A percentile compares a stretch with the other conserved stretches of the same genome.
phyloP scores from a whole-genome alignment of 2,113 vertebrate genomes.

The Tachysurus fulvidraco region DNA sequence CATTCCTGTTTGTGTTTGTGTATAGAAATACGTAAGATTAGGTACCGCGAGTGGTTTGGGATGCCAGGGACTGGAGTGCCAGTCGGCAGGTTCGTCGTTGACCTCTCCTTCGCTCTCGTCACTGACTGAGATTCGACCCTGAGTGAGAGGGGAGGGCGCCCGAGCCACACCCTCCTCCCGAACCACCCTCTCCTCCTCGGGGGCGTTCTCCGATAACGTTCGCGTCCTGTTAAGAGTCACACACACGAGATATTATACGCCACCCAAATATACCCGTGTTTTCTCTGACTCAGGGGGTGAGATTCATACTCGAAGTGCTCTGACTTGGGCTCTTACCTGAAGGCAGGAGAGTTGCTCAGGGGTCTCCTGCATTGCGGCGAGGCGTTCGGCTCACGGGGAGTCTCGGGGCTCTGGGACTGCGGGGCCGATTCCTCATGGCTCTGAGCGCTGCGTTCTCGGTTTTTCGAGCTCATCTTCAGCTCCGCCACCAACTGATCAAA shows the following conservation, averaged over 20 bases:
- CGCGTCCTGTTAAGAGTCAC: slow-evolving; percentile 59
- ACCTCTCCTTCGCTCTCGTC: slow-evolving; percentile 87
- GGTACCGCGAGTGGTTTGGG: slow-evolving; percentile 84
- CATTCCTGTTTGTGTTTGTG: neutral
- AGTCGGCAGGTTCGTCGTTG: slow-evolving; percentile 69
- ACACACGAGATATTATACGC: neutral
- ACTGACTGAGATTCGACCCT: slow-evolving; percentile 76
- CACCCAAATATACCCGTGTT: too few species aligned
- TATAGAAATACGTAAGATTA: neutral
- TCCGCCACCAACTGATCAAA: slow-evolving; percentile 91
- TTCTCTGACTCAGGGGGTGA: neutral
- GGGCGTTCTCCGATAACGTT: slow-evolving; percentile 73
- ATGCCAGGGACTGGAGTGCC: slow-evolving; percentile 75
- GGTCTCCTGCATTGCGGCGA: slow-evolving; percentile 75
- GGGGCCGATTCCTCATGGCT: slow-evolving; percentile 66
- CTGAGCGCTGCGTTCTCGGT: slow-evolving; percentile 78
- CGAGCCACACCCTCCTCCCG: slow-evolving; percentile 68
- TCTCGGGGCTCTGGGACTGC: slow-evolving; percentile 66
- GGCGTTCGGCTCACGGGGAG: slow-evolving; percentile 56
- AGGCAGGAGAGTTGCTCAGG: slow-evolving; percentile 75
- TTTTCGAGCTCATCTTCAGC: slow-evolving; percentile 81
- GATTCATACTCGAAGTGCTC: neutral
- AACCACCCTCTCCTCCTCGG: slow-evolving; percentile 72
- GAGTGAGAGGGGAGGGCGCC: slow-evolving; percentile 73
- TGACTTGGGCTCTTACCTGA: slow-evolving; percentile 68